phyloP scores from a whole-genome alignment of 2,888 invertebrate species.

The Microctonus aethiopoides region DNA sequence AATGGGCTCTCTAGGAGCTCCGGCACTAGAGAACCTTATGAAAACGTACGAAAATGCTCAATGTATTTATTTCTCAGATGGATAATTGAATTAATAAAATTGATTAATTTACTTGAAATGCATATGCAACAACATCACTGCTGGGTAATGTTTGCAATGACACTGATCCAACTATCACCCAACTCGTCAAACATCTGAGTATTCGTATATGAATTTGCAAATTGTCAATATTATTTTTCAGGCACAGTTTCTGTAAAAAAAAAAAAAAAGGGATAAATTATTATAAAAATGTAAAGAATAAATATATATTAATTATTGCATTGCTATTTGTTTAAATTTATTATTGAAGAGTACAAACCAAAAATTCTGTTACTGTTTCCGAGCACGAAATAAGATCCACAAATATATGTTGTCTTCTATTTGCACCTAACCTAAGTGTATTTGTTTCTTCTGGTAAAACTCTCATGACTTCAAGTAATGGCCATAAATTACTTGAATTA shows the following conservation, averaged over 20 bases:
- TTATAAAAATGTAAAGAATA: constrained; percentile 15
- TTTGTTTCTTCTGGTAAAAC: constrained; percentile 96
- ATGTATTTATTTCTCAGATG: no score
- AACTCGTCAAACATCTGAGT: constrained; percentile 89
- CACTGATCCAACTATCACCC: constrained; percentile 88
- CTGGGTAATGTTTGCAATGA: constrained; percentile 79
- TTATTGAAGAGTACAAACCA: constrained; percentile 68
- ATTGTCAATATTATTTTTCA: constrained; percentile 75
- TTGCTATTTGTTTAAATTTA: neutral
- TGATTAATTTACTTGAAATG: constrained; percentile 71
- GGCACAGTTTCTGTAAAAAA: constrained; percentile 74
- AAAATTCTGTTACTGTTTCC: constrained; percentile 80
- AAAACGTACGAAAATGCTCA: no score
- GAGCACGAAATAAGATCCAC: constrained; percentile 82
- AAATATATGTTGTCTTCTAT: constrained; percentile 86
- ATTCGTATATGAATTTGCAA: constrained; percentile 79
- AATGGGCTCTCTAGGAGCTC: no score
- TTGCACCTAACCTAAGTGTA: constrained; percentile 83
- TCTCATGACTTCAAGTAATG: constrained; percentile 90
- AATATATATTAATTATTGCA: no score
- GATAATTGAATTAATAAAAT: no score
- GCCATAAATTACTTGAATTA: constrained; percentile 76
- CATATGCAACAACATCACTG: constrained; percentile 78
- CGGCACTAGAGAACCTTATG: no score
- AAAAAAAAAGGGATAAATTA: constrained; percentile 6